A percentile compares a stretch with the other conserved stretches of the same genome.
Conservation (phyloP, 2,113 vertebrate genomes). For the Gnathonemus longibarbis region DNA sequence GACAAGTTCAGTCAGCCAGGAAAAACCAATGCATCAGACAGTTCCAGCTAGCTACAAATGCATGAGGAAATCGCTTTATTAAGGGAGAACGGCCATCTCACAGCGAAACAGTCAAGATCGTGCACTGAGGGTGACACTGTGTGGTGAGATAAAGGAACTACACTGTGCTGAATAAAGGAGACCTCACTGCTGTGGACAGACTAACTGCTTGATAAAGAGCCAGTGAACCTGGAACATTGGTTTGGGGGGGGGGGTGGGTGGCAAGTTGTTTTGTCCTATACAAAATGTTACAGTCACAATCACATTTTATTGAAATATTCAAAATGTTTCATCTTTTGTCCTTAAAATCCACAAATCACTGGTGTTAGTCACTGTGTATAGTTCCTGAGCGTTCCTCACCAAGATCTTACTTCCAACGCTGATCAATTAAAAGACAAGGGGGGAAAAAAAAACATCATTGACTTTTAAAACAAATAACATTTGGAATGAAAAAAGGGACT, state of each 20-base stretch:
- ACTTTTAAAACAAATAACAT: slow-evolving; percentile 20
- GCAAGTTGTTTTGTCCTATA: neutral
- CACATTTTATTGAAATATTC: neutral
- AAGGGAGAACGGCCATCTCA: neutral
- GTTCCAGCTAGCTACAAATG: neutral
- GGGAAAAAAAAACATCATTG: neutral
- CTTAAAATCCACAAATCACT: slow-evolving; percentile 21
- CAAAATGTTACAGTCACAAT: neutral
- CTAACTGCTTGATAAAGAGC: neutral
- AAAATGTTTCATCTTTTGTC: neutral
- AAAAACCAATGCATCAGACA: neutral
- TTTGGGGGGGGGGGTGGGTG: neutral
- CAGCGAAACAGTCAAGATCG: slow-evolving; percentile 9
- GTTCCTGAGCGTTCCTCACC: slow-evolving; percentile 38
- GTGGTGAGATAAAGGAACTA: slow-evolving; percentile 11
- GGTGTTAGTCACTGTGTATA: slow-evolving; percentile 17
- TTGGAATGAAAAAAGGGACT: slow-evolving; percentile 16
- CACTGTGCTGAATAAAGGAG: neutral
- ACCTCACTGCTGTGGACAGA: neutral
- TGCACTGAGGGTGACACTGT: neutral
- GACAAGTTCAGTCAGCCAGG: neutral
- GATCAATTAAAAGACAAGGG: slow-evolving; percentile 25
- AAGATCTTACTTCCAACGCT: slow-evolving; percentile 16
- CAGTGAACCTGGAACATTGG: neutral
- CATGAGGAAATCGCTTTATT: slow-evolving; percentile 3